Percentiles rank a stretch among this genome's conserved stretches.
Conservation (phyloP, 2,797 vertebrate species). For the Ambastaia sidthimunki region DNA sequence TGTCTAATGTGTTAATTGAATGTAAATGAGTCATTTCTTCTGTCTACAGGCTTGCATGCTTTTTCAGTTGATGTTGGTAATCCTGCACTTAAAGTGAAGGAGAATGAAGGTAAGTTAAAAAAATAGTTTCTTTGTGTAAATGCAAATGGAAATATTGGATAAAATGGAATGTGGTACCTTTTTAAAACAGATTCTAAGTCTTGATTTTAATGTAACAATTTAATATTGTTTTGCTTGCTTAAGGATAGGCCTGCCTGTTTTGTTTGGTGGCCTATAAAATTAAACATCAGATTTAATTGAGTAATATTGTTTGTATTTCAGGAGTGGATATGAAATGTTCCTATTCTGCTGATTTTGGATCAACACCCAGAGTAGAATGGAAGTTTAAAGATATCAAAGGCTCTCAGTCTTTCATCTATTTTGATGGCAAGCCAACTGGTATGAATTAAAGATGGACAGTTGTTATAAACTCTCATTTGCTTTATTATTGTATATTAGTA, state of each 20-base stretch:
- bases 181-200: neutral
- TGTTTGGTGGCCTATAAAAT: neutral
- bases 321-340: slow-evolving; percentile 76
- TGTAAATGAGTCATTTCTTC: neutral
- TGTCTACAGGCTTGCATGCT: slow-evolving; percentile 62
- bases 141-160: neutral
- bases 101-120: slow-evolving; percentile 71
- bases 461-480: neutral
- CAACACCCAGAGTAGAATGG: slow-evolving; percentile 82
- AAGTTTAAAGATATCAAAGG: slow-evolving; percentile 75
- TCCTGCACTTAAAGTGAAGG: slow-evolving; percentile 57
- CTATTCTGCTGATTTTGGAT: slow-evolving; percentile 65
- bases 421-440: slow-evolving; percentile 75
- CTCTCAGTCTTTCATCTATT: slow-evolving; percentile 75
- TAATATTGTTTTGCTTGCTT: too few species aligned
- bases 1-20: too few species aligned
- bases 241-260: too few species aligned
- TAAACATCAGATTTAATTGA: neutral
- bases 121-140: neutral
- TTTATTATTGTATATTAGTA: neutral
- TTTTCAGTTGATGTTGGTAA: slow-evolving; percentile 59
- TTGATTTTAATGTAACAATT: too few species aligned
- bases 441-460: slow-evolving; percentile 15
- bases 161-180: neutral
- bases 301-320: slow-evolving; percentile 56